Evolutionary conservation across 1,140 invertebrate species (phyloP), one percentile per base, ranked within the genome.

Genomic region (Nephotettix cincticeps): DNA sequence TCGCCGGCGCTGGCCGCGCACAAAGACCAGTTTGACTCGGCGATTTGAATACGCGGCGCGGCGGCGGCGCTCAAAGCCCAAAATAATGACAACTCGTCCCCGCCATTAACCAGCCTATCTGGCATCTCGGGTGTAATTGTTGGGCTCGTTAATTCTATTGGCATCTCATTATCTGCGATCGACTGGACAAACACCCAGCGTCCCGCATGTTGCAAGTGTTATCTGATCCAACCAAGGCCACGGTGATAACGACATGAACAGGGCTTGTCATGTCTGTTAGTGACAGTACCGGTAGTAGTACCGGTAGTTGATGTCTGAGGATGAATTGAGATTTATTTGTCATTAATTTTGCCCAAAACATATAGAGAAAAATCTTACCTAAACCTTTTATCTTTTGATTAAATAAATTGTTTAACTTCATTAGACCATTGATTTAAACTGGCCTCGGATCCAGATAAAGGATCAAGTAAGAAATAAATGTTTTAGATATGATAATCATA

Each of bases 71-170:
- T 61, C 56, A 61, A 61, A 61, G 56, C 23, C 56, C 56, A 61
- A 61, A 61, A 61, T 61, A 61, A 61, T 61, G 56, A 61, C 56
- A 61, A 61, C 56, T 61, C 56, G 56, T 61, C 56, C 56, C 56
- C 14, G 56, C 56, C 56, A 61, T 61, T 61, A 61, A 61, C 56
- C 28, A 61, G 56, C 56, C 56, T 61, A 61, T 61, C 56, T 27
- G 56, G 56, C 14, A 61, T 61, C 56, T 54, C 13, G 9, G 23
- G 56, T 61, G 56, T 61, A 61, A 61, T 61, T 61, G 56, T 61
- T 27, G 56, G 56, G 56, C 56, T 61, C 56, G 56, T 61, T 61
- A 61, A 61, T 61, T 61, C 56, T 61, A 61, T 61, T 61, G 56
- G 56, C 56, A 61, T 61, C 56, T 61, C 56, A 61, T 61, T 61